phyloP scores from a whole-genome alignment of 2,113 vertebrate species.

The Rhombomys opimus region DNA sequence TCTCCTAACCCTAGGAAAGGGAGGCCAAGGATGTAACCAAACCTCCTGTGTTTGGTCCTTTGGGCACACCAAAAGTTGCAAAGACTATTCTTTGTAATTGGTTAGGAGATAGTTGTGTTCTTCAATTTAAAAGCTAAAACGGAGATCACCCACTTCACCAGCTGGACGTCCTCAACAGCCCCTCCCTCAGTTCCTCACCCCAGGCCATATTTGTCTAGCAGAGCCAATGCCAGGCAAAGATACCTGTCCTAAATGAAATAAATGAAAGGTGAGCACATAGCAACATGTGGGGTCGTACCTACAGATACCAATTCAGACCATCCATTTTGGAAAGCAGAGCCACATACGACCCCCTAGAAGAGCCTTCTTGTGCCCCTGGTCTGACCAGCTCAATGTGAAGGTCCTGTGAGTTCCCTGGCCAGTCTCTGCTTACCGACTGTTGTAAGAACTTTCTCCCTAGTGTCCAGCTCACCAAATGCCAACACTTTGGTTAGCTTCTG shows the following conservation, averaged over 20 bases:
- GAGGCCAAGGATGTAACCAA: background rate
- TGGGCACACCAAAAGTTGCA: background rate
- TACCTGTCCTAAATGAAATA: rapidly evolving
- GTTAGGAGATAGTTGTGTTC: background rate
- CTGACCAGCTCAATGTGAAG: background rate
- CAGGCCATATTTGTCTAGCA: background rate
- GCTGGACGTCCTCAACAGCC: background rate
- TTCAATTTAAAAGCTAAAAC: background rate
- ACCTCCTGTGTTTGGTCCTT: background rate
- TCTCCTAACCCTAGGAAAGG: background rate
- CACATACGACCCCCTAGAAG: too few species aligned
- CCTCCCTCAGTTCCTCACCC: background rate
- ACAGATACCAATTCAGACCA: too few species aligned
- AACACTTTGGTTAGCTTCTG: background rate
- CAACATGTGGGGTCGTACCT: background rate
- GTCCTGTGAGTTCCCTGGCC: background rate
- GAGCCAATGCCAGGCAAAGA: background rate
- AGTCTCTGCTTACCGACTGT: background rate
- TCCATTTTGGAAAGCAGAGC: background rate
- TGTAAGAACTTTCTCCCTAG: background rate
- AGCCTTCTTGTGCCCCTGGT: background rate
- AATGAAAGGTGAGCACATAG: background rate
- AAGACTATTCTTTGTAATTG: background rate
- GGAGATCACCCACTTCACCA: background rate
- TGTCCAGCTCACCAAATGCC: background rate